Percentiles rank a stretch among this genome's conserved stretches.
These are phyloP conservation scores for Helleia helle DNA, from an alignment of 2,888 invertebrate species.

Conservation along the genomic window DNA sequence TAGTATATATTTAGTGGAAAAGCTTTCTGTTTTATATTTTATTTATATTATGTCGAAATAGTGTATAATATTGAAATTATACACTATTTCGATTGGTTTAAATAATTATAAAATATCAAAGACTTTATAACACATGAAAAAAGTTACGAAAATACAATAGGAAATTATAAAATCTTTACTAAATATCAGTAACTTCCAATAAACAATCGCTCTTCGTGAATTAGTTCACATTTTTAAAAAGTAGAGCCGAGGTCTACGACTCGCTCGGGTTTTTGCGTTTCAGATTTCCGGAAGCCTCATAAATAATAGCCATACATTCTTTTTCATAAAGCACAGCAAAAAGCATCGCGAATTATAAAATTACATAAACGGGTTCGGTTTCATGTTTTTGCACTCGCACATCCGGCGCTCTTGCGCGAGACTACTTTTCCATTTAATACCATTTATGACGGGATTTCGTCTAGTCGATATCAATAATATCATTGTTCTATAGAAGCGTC, in stretches of 20 bases:
- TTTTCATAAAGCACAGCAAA: slow-evolving; percentile 17
- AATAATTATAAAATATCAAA: no score
- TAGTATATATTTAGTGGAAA: no score
- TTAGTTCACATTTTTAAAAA: no score
- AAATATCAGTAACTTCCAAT: no score
- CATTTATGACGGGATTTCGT: slow-evolving; percentile 17
- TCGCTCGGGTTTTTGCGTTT: not conserved
- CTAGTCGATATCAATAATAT: not conserved
- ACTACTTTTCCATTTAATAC: slow-evolving; percentile 22
- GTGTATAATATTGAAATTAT: no score
- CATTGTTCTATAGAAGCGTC: not conserved
- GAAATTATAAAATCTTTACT: no score
- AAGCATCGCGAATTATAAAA: slow-evolving; percentile 24
- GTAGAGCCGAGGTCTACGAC: not conserved
- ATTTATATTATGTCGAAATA: no score
- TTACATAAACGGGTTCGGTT: slow-evolving; percentile 26
- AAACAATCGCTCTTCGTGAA: no score
- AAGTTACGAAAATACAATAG: no score
- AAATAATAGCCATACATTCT: slow-evolving; percentile 16
- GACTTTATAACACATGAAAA: no score
- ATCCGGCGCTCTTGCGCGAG: slow-evolving; percentile 22
- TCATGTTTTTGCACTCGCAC: slow-evolving; percentile 33
- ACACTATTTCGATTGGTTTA: no score
- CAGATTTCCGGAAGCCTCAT: slow-evolving; percentile 22
- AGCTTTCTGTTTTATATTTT: no score